phyloP scores from a whole-genome alignment of 2,888 invertebrate species.

The Catotricha subobsoleta region DNA sequence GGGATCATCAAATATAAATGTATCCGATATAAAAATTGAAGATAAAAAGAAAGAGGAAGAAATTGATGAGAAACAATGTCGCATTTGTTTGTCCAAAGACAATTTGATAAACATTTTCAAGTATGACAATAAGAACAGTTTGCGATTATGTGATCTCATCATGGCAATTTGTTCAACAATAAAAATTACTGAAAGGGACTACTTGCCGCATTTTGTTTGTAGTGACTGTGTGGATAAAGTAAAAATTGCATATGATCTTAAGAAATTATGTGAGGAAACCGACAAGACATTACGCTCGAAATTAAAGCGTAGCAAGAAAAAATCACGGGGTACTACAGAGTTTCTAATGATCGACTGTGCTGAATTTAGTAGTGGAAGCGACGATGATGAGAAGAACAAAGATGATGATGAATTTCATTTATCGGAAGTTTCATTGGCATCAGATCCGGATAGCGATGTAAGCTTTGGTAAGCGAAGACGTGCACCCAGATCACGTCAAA shows the following conservation, averaged over 20 bases:
- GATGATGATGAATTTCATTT: constrained; percentile 28
- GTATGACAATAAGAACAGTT: constrained; percentile 15
- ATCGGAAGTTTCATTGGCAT: constrained; percentile 22
- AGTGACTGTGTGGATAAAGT: constrained; percentile 24
- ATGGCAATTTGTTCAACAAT: constrained; percentile 27
- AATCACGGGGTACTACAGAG: constrained; percentile 22
- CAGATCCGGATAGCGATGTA: constrained; percentile 19
- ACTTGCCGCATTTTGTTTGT: constrained; percentile 29
- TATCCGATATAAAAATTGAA: too few species aligned
- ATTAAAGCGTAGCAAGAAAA: constrained; percentile 26
- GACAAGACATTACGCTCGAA: constrained; percentile 26
- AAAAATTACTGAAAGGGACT: constrained; percentile 26
- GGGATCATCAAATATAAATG: too few species aligned
- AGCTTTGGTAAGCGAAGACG: constrained; percentile 13
- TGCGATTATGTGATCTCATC: constrained; percentile 25
- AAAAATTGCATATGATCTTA: constrained; percentile 25
- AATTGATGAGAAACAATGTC: too few species aligned
- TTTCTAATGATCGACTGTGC: constrained; percentile 28
- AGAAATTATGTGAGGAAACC: constrained; percentile 25
- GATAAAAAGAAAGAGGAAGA: too few species aligned
- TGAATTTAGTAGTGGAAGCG: constrained; percentile 13
- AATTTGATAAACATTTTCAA: constrained; percentile 23
- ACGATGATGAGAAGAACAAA: constrained; percentile 16
- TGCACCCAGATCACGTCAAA: constrained; percentile 11
- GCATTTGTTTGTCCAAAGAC: too few species aligned